Base-by-base conservation (phyloP, 2,797 vertebrate genomes). In the Leucoraja ocellata region DNA sequence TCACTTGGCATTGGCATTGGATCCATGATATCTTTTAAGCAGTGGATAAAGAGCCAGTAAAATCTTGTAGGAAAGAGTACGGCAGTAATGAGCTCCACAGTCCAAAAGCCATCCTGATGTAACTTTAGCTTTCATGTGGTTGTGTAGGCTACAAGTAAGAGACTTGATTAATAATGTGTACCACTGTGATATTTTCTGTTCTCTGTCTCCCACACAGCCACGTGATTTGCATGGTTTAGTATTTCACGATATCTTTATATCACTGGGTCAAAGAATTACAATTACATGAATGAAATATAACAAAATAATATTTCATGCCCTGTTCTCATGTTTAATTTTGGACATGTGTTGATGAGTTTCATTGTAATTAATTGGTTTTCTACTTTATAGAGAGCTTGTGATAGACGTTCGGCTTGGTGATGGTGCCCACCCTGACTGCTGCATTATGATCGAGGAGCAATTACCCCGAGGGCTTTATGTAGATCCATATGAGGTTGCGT, bases 401-500 rank as follows among this genome's bases (percentile, higher is more conserved):
- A 96, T 97, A 94, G 96, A 95, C 73, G 96, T 97, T 11, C 95
- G 96, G 79, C 95, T 98, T 77, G 95, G 95, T 58, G 93, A 93
- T 61, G 94, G 88, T 77, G 94, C 94, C 36, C 94, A 95, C 83
- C 94, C 92, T 93, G 94, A 94, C 83, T 98, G 95, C 93, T 88
- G 93, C 28, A 94, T 97, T 93, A 94, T 98, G 94, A 95, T 98
- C 80, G 95, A 96, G 90, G 94, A 97, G 77, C 95, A 0, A 16
- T 96, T 98, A 93, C 97, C 98, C 0, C 92, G 95, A 7, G 98
- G 97, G 93, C 93, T 99, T 94, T 98, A 97, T 4, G 95, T 98
- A 95, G 99, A 99, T 95, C 98, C 97, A 1, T 98, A 98, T 76
- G 97, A 99, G 95, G 95, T 99, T 93, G 96, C 96, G 28, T 96